Evolutionary conservation across 2,797 vertebrate species (phyloP).

Genomic region (Emys orbicularis): DNA sequence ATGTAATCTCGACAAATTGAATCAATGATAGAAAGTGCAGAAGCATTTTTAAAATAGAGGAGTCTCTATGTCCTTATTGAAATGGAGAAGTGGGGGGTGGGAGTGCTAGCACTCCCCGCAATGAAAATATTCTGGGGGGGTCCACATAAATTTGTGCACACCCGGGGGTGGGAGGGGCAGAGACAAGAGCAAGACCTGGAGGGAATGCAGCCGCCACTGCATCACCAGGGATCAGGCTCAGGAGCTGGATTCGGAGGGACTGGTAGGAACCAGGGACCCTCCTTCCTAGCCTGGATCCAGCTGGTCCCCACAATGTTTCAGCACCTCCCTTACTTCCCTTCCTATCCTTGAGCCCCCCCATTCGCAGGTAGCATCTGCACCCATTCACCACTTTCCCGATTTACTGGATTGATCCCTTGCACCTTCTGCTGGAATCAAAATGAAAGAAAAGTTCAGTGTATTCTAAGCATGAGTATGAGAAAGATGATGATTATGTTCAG

Average conservation of each 20-base stretch:
- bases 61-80: not conserved
- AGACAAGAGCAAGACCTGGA: not conserved
- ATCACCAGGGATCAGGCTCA: no score
- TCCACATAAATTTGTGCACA: not conserved
- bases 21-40: not conserved
- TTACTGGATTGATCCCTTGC: constrained; percentile 40
- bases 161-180: not conserved
- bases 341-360: not conserved
- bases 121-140: not conserved
- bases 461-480: constrained; percentile 34
- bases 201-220: not conserved
- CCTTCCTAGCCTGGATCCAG: not conserved
- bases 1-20: not conserved
- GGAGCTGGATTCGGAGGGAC: no score
- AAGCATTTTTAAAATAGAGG: not conserved
- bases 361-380: not conserved
- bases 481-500: constrained; percentile 60
- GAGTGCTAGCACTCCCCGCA: not conserved
- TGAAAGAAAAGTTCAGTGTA: constrained; percentile 49
- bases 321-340: not conserved
- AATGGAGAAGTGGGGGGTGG: no score
- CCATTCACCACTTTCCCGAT: not conserved
- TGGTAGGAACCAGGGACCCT: not conserved
- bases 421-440: constrained; percentile 32
- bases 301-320: not conserved